phyloP scores from a whole-genome alignment of 2,797 vertebrate species.

The Pipistrellus nathusii region DNA sequence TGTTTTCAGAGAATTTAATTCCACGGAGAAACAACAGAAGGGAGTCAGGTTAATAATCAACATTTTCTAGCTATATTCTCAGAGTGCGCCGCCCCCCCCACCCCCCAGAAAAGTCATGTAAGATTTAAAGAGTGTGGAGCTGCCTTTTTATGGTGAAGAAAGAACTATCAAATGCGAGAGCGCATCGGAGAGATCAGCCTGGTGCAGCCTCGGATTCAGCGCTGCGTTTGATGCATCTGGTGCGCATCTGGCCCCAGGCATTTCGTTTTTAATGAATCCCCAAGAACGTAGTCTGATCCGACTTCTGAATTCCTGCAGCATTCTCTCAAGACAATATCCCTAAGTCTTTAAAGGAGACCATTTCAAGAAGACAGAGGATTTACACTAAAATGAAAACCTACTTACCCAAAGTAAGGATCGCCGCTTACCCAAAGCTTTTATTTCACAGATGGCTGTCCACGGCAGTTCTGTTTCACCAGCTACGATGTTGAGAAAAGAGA shows the following conservation, averaged over 20 bases:
- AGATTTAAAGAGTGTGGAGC: not conserved
- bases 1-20: not conserved
- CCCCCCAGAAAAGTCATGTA: not conserved
- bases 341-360: constrained; percentile 42
- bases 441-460: not conserved
- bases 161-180: not conserved
- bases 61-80: constrained; percentile 12
- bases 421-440: not conserved
- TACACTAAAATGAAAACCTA: constrained; percentile 40
- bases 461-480: not conserved
- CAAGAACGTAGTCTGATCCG: not conserved
- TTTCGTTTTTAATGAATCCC: constrained; percentile 61
- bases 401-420: not conserved
- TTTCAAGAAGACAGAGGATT: not conserved
- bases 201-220: not conserved
- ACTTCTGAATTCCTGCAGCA: constrained; percentile 4
- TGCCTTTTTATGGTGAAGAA: not conserved
- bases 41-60: not conserved
- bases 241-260: constrained; percentile 2
- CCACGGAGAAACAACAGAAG: not conserved
- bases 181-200: not conserved
- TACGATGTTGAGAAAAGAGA: not conserved
- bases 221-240: not conserved
- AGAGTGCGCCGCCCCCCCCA: fast-evolving
- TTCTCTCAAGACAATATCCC: constrained; percentile 48